Evolutionary conservation across 2,113 vertebrate species (phyloP).

Genomic region (Lepisosteus osseus): DNA sequence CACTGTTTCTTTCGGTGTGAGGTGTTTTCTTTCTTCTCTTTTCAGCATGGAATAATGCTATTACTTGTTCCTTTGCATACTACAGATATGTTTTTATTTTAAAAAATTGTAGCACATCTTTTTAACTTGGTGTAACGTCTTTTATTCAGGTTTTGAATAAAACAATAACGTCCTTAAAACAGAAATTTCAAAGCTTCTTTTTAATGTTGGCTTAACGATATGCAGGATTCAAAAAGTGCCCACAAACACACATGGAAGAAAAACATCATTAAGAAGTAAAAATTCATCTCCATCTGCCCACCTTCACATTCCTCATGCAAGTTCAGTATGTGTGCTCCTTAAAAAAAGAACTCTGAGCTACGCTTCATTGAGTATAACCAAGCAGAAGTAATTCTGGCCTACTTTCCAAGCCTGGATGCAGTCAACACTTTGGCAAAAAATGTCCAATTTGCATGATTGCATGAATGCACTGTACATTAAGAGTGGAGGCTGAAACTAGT

Average conservation of each 20-base stretch:
- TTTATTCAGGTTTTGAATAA: too few relatives aligned
- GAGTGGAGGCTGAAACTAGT: background rate
- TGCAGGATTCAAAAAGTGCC: slow-evolving; percentile 48
- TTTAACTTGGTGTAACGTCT: too few relatives aligned
- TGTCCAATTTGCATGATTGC: slow-evolving; percentile 35
- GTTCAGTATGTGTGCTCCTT: slow-evolving; percentile 44
- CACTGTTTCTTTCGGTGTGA: too few relatives aligned
- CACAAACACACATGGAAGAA: background rate
- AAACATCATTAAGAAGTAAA: slow-evolving; percentile 21
- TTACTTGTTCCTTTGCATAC: too few relatives aligned
- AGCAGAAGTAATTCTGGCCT: slow-evolving; percentile 71
- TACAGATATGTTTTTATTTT: too few relatives aligned
- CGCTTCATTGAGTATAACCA: slow-evolving; percentile 71
- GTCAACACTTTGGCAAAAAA: slow-evolving; percentile 31
- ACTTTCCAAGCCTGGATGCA: slow-evolving; percentile 58
- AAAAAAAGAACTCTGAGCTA: slow-evolving; percentile 43
- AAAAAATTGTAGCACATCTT: too few relatives aligned
- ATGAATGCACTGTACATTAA: slow-evolving; percentile 16
- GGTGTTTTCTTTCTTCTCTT: too few relatives aligned
- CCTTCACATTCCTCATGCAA: slow-evolving; percentile 42
- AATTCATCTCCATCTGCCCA: slow-evolving; percentile 64
- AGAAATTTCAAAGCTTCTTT: background rate
- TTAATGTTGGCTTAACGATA: background rate
- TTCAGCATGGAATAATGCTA: too few relatives aligned
- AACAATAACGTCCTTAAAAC: too few relatives aligned